Conservation (phyloP, 2,797 vertebrate species). For the Pelobates cultripes region DNA sequence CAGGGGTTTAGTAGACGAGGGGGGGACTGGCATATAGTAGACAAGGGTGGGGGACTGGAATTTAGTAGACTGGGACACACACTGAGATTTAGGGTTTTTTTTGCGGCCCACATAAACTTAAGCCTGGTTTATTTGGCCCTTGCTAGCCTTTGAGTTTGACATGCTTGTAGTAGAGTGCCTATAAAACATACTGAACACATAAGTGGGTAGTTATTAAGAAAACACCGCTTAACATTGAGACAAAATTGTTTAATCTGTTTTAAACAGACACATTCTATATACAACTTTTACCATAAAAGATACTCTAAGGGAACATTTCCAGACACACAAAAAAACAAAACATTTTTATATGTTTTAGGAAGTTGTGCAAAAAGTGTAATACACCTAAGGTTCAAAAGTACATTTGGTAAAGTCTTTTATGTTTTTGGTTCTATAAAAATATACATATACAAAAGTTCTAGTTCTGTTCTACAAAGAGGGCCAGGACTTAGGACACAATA, state of each 20-base stretch:
- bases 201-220: background rate
- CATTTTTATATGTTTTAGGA: conserved; percentile 30
- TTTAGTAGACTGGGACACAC: too few relatives aligned
- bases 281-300: conserved; percentile 28
- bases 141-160: too few relatives aligned
- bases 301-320: background rate
- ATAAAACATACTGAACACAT: too few relatives aligned
- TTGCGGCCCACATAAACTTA: too few relatives aligned
- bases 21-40: too few relatives aligned
- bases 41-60: too few relatives aligned
- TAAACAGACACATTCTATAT: conserved; percentile 27
- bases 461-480: conserved; percentile 30
- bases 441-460: conserved; percentile 75
- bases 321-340: conserved; percentile 16
- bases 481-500: conserved; percentile 24
- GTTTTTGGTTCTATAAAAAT: conserved; percentile 72
- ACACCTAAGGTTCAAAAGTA: conserved; percentile 63
- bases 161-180: too few relatives aligned
- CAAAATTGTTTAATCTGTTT: conserved; percentile 32
- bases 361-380: conserved; percentile 63
- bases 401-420: conserved; percentile 53
- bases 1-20: too few relatives aligned
- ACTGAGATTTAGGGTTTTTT: too few relatives aligned
- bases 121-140: too few relatives aligned
- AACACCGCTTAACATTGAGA: background rate